Base-by-base conservation (phyloP, 2,888 invertebrate species). In the Reticulitermes lucifugus region DNA sequence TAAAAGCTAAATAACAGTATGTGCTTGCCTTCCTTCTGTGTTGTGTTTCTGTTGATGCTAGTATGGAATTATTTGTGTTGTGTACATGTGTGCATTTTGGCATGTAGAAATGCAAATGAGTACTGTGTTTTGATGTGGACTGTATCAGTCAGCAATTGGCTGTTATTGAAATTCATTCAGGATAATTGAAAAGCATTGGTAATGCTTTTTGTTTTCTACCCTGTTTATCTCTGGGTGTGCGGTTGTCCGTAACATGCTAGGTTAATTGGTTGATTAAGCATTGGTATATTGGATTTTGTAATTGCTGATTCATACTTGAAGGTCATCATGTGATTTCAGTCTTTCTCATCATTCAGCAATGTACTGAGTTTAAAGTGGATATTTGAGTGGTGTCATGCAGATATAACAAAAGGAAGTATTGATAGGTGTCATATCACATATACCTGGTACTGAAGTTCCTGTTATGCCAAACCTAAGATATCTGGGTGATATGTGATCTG, bases 81-180 rank as follows among this genome's bases (percentile, higher is more conserved):
- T 80, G 25, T 84, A 51, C 51, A 43, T 86, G 79, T 86, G 73
- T 84, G 82, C 84, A 83, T 84, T 81, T 59, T 65, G 81, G 81
- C 81, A 81, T 81, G 81, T 81, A n/a, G 65, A 60, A 81, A 29
- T 81, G 65, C n/a, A 41, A 41, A 14, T 41, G 60, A 81, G 65
- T 46, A 65, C 81, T 41, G n/a, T 81, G 59, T 81, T 59, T 43
- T 65, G 35, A 70, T 65, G 43, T 81, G 65, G 59, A 43, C 1
- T 81, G 81, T 46, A 4, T 59, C 59, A 59, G 18, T 59, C 59
- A 59, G 29, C 22, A 79, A 22, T 59, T 59, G 59, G 59, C 21
- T 79, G 35, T 4, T 59, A 79, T 21, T 79, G 79, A 65, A 81
- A 22, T 29, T 35, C 65, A 60, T 25, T 65, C 65, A 60, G 29